A percentile compares a stretch with the other conserved stretches of the same genome.
Evolutionary conservation across 1,140 invertebrate genomes (phyloP).

Genomic region (Hydropsyche tenuis): DNA sequence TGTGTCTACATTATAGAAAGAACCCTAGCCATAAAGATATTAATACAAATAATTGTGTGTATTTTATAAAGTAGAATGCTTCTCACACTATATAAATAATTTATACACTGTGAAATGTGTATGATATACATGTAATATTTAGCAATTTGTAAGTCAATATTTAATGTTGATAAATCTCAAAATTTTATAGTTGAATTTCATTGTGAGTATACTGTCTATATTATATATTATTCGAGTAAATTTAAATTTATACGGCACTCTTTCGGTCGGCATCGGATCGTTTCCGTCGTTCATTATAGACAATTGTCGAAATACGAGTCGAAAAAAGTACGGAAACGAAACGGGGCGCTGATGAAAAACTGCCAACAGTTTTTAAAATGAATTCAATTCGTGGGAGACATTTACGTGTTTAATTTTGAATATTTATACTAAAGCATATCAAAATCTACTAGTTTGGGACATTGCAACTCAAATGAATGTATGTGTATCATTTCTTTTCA

Average conservation of each 20-base stretch:
- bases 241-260: neutral
- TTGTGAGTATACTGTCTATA: slow-evolving; percentile 14
- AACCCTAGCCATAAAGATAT: slow-evolving; percentile 30
- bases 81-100: neutral
- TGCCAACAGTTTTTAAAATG: too few relatives aligned
- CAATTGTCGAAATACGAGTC: too few relatives aligned
- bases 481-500: too few relatives aligned
- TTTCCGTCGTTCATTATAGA: neutral
- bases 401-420: neutral
- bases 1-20: slow-evolving; percentile 22
- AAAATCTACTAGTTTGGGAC: neutral
- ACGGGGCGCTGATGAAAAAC: too few relatives aligned
- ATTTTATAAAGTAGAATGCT: slow-evolving; percentile 32
- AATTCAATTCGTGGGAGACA: too few relatives aligned
- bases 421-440: slow-evolving; percentile 13
- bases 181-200: slow-evolving; percentile 28
- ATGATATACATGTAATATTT: slow-evolving; percentile 18
- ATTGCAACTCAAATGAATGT: too few relatives aligned
- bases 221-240: slow-evolving; percentile 10
- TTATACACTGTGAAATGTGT: too few relatives aligned
- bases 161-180: slow-evolving; percentile 30
- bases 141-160: slow-evolving; percentile 29
- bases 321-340: too few relatives aligned
- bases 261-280: neutral
- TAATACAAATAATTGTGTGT: slow-evolving; percentile 33